These are phyloP conservation scores for Halcyon smyrnensis DNA, from an alignment of 2,797 vertebrate genomes.

Conservation along the genomic window DNA sequence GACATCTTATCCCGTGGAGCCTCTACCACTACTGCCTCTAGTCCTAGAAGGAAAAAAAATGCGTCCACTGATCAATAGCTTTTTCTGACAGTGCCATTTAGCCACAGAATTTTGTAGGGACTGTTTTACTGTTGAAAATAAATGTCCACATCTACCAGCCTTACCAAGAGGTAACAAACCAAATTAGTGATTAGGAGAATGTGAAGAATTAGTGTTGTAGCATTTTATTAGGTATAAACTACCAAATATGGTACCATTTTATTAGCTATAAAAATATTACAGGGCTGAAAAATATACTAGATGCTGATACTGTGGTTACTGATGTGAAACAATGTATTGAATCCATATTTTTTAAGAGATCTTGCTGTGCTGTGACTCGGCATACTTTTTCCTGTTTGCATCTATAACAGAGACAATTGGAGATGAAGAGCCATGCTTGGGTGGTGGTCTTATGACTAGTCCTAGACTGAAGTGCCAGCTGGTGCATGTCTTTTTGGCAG, in stretches of 20 bases:
- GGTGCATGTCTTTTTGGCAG: conserved; percentile 79
- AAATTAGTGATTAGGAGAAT: not conserved
- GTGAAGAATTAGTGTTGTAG: not conserved
- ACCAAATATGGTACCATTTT: conserved; percentile 23
- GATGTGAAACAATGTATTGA: not conserved
- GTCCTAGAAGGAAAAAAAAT: not conserved
- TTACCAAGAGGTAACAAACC: not conserved
- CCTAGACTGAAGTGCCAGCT: conserved; percentile 78
- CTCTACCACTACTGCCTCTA: not conserved
- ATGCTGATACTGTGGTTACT: not conserved
- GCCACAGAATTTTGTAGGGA: not conserved
- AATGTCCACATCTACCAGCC: not conserved
- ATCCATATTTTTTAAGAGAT: not conserved
- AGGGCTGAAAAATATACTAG: not conserved
- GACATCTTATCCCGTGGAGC: not conserved
- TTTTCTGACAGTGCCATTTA: not conserved
- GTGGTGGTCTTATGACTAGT: conserved; percentile 34
- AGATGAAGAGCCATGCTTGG: conserved; percentile 16
- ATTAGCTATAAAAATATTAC: conserved; percentile 33
- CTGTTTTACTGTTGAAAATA: not conserved
- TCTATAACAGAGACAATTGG: not conserved
- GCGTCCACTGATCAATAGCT: not conserved
- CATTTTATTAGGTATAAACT: conserved; percentile 41
- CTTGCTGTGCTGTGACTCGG: not conserved
- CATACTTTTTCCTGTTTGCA: not conserved